Base-by-base conservation (phyloP, 2,113 vertebrate species). In the Scatophagus argus region DNA sequence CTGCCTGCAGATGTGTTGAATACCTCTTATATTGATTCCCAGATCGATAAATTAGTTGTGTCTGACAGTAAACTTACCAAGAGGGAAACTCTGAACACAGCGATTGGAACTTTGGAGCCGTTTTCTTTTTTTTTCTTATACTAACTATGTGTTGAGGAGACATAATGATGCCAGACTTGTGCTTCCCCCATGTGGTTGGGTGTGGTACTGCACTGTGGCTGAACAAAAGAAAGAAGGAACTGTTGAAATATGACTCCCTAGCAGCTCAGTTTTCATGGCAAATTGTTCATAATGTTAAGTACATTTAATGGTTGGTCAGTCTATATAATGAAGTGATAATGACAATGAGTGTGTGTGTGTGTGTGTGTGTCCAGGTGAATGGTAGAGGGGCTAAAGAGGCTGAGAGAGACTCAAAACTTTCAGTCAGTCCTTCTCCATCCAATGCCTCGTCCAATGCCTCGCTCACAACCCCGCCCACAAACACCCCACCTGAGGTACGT, bases 381-480 rank as follows among this genome's bases (percentile, higher is more conserved):
- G 90, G 92, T 5, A 81, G 74, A 61, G 47, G 39, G 17, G 58
- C 68, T 56, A 84, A 69, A 62, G 91, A 92, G 59, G 74, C 61
- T 0, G 74, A 91, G 23, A 83, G 89, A 52, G 88, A 94, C 77
- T 91, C 88, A 0, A 93, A 89, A 68, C 52, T 90, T 55, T 91
- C 93, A 0, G 49, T 89, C 67, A 95, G 94, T 70, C 92, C 93
- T 2, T 91, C 94, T 29, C 91, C 92, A 8, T 94, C 94, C 76
- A 95, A 86, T 34, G 76, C 93, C 21, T 94, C 94, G 0, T 95
- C 94, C 34, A 94, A 93, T 54, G 43, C 93, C 61, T 94, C 94
- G 0, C 63, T 93, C 74, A 89, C 89, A 12, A 89, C 89, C 56
- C 87, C 88, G 1, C 59, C 83, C 7, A 49, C 86, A 4, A 87